Evolutionary conservation across 2,113 vertebrate genomes (phyloP).

Genomic region (Garra rufa): DNA sequence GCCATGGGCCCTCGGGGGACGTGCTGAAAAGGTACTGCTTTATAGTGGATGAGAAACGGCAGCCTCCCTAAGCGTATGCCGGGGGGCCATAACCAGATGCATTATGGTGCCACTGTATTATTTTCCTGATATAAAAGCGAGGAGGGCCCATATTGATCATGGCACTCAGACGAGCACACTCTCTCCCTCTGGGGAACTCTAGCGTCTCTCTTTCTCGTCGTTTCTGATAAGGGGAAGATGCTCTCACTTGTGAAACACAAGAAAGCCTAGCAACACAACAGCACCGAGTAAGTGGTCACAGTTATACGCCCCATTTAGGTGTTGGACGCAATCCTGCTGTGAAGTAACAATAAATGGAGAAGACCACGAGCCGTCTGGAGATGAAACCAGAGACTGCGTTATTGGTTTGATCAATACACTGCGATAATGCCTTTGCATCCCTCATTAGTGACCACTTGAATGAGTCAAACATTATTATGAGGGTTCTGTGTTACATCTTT

Average conservation of each 20-base stretch:
- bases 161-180: constrained; percentile 29
- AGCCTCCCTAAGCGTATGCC: constrained; percentile 45
- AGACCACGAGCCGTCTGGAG: neutral
- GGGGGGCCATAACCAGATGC: constrained; percentile 38
- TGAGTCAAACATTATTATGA: constrained; percentile 48
- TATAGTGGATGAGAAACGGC: constrained; percentile 29
- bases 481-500: constrained; percentile 38
- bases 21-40: constrained; percentile 29
- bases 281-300: neutral
- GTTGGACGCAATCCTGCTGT: neutral
- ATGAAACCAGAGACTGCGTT: constrained; percentile 16
- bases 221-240: constrained; percentile 38
- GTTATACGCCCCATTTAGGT: constrained; percentile 16
- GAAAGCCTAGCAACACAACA: constrained; percentile 26
- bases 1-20: neutral
- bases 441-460: constrained; percentile 43
- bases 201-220: constrained; percentile 18
- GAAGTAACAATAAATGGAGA: neutral
- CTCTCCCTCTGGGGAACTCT: constrained; percentile 21
- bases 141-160: constrained; percentile 49
- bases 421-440: neutral
- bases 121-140: constrained; percentile 48
- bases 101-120: constrained; percentile 43
- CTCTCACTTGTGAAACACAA: constrained; percentile 47
- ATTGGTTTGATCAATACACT: constrained; percentile 37